phyloP scores from a whole-genome alignment of 2,888 invertebrate species.

The Plebejus melissa region DNA sequence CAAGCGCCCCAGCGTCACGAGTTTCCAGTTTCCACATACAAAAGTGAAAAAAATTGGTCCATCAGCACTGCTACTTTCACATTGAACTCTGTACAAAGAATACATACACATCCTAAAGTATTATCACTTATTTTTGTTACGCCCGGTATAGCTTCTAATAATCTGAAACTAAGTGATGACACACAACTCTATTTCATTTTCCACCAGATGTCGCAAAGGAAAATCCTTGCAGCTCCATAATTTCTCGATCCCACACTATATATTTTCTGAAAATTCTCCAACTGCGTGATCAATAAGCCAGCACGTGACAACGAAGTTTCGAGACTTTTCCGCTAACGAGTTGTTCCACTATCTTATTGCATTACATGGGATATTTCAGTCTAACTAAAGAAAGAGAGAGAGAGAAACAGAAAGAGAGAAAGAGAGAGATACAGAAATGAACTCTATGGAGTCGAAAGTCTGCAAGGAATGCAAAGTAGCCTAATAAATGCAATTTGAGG shows the following conservation, averaged over 20 bases:
- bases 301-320: conserved; percentile 34
- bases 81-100: too few relatives aligned
- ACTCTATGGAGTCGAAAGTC: not conserved
- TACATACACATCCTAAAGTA: too few relatives aligned
- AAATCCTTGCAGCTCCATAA: not conserved
- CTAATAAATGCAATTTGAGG: conserved; percentile 12
- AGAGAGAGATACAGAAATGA: not conserved
- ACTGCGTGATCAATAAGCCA: conserved; percentile 34
- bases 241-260: not conserved
- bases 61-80: too few relatives aligned
- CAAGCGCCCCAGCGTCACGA: too few relatives aligned
- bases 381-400: not conserved
- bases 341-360: conserved; percentile 24
- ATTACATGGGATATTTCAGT: conserved; percentile 17
- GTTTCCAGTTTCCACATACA: too few relatives aligned
- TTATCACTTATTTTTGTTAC: too few relatives aligned
- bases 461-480: not conserved
- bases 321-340: conserved; percentile 21
- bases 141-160: too few relatives aligned
- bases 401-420: not conserved
- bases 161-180: not conserved
- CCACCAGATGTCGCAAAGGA: not conserved
- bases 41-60: too few relatives aligned
- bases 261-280: conserved; percentile 1
- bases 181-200: not conserved